Percentiles rank a stretch among this genome's conserved stretches.
Conservation (phyloP, 2,888 invertebrate species). For the Coecobrya sp. region DNA sequence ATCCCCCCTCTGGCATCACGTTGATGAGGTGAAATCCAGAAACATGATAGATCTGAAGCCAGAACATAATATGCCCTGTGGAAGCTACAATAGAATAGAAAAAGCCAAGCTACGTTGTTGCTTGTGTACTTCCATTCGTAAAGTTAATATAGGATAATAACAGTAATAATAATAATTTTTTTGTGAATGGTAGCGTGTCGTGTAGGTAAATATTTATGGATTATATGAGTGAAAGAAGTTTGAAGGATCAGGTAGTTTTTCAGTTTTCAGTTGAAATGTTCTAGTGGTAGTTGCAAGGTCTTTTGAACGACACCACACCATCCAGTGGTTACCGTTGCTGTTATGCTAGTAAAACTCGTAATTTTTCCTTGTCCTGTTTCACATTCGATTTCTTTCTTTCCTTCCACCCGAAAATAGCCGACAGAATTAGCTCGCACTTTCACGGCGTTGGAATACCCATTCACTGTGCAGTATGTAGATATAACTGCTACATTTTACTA, state of each 20-base stretch:
- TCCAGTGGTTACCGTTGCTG: constrained; percentile 60
- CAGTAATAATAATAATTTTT: not conserved
- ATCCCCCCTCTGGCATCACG: constrained; percentile 36
- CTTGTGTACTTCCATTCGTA: not conserved
- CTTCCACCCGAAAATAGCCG: constrained; percentile 67
- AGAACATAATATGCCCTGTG: constrained; percentile 25
- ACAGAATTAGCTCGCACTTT: constrained; percentile 71
- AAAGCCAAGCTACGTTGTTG: not conserved
- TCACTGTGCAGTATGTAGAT: not conserved
- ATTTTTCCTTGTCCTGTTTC: constrained; percentile 73
- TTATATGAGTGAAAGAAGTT: not conserved
- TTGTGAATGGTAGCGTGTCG: not conserved
- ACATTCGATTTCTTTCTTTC: constrained; percentile 79
- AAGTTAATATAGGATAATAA: not conserved
- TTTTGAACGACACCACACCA: constrained; percentile 52
- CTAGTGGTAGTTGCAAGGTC: constrained; percentile 23
- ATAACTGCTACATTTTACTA: constrained; percentile 52
- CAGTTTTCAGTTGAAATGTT: not conserved
- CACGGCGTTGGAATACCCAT: constrained; percentile 50
- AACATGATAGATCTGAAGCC: constrained; percentile 14
- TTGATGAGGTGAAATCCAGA: not conserved
- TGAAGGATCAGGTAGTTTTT: constrained; percentile 29
- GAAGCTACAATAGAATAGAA: not conserved
- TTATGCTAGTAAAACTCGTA: constrained; percentile 29
- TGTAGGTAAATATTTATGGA: constrained; percentile 11